Conservation (phyloP, 2,797 vertebrate species). For the Paedocypris micromegethes region DNA sequence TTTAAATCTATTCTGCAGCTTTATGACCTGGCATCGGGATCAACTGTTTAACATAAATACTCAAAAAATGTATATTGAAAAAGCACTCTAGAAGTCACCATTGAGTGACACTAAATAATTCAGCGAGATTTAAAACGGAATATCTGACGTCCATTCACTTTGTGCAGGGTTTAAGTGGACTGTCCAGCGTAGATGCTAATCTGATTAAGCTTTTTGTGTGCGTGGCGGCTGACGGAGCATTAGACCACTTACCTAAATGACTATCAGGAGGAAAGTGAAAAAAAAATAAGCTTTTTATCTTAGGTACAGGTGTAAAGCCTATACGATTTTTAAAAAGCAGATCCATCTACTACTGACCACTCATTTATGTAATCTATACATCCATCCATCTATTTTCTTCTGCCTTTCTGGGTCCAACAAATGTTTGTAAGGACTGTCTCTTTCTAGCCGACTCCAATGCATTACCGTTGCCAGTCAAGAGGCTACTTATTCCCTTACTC, state of each 20-base stretch:
- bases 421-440: no score
- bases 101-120: constrained; percentile 7
- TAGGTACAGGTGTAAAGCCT: constrained; percentile 5
- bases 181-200: constrained; percentile 26
- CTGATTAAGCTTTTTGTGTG: constrained; percentile 22
- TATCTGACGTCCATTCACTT: constrained; percentile 23
- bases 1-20: no score
- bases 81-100: neutral
- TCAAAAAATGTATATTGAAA: neutral
- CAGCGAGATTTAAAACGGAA: constrained; percentile 5
- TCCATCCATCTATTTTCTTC: no score
- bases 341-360: no score
- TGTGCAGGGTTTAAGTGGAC: constrained; percentile 12
- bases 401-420: no score
- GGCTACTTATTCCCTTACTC: no score
- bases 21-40: no score
- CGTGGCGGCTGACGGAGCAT: constrained; percentile 23
- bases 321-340: no score
- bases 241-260: constrained; percentile 36
- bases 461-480: no score
- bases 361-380: no score
- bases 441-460: no score
- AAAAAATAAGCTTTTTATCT: constrained; percentile 24
- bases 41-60: neutral
- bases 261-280: constrained; percentile 7